Conservation (phyloP, 2,113 vertebrate genomes). For the Colius striatus region DNA sequence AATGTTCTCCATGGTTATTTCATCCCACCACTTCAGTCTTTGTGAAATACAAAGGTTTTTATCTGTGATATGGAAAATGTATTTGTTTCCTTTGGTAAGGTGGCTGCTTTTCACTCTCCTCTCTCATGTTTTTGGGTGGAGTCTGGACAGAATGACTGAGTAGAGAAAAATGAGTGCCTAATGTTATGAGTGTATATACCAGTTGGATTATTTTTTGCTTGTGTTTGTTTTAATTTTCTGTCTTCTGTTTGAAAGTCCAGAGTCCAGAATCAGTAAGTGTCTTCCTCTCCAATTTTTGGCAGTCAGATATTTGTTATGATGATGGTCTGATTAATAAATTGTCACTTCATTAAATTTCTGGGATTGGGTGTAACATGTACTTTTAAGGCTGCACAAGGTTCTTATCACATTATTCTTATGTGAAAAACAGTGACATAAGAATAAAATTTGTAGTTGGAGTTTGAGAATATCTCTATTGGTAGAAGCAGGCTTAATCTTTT, state of each 20-base stretch:
- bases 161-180: not conserved
- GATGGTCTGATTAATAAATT: not conserved
- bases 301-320: not conserved
- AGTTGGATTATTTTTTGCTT: fast-evolving
- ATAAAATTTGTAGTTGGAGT: not conserved
- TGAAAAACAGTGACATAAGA: not conserved
- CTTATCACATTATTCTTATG: not conserved
- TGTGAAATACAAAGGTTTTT: not conserved
- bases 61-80: not conserved
- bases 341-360: not conserved
- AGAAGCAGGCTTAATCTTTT: not conserved
- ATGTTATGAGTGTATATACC: not conserved
- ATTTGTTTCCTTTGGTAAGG: not conserved
- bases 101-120: not conserved
- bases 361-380: not conserved
- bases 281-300: not conserved
- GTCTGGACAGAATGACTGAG: not conserved
- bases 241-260: not conserved
- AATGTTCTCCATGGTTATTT: not conserved
- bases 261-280: not conserved
- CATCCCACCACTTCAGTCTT: not conserved
- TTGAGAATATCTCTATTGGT: not conserved
- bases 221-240: not conserved
- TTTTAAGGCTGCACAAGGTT: not conserved
- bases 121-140: not conserved